phyloP scores from a whole-genome alignment of 2,888 invertebrate genomes.

The Pristionchus maxplancki region DNA sequence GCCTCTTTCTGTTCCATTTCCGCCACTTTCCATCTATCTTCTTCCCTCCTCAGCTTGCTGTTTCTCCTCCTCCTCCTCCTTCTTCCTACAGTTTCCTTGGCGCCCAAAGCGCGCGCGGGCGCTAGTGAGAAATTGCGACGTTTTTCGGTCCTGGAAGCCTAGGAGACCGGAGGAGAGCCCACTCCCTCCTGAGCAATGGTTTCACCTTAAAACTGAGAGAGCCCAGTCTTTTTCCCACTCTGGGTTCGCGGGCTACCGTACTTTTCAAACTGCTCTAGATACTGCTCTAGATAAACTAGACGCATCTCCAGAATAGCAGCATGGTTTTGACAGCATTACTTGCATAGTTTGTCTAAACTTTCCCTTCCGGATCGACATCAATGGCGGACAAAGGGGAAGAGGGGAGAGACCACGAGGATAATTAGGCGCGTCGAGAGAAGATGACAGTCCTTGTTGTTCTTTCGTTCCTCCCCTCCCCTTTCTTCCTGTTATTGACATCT shows the following conservation, averaged over 20 bases:
- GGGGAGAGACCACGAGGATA: too few relatives aligned
- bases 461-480: background rate
- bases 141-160: background rate
- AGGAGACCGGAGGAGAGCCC: background rate
- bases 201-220: too few relatives aligned
- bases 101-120: background rate
- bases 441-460: conserved; percentile 6
- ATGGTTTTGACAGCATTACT: too few relatives aligned
- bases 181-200: too few relatives aligned
- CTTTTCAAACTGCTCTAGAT: too few relatives aligned
- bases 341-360: too few relatives aligned
- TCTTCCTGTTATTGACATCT: conserved; percentile 23
- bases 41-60: background rate
- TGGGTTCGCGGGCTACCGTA: too few relatives aligned
- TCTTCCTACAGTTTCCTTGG: background rate
- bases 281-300: too few relatives aligned
- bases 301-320: too few relatives aligned
- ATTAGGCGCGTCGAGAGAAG: background rate
- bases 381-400: too few relatives aligned
- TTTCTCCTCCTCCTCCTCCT: background rate
- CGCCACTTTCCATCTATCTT: conserved; percentile 15
- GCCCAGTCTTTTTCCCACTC: too few relatives aligned
- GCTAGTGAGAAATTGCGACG: conserved; percentile 16
- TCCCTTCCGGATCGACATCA: too few relatives aligned
- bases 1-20: background rate